Base-by-base conservation (phyloP, 2,888 invertebrate species). In the Amorpha juglandis region DNA sequence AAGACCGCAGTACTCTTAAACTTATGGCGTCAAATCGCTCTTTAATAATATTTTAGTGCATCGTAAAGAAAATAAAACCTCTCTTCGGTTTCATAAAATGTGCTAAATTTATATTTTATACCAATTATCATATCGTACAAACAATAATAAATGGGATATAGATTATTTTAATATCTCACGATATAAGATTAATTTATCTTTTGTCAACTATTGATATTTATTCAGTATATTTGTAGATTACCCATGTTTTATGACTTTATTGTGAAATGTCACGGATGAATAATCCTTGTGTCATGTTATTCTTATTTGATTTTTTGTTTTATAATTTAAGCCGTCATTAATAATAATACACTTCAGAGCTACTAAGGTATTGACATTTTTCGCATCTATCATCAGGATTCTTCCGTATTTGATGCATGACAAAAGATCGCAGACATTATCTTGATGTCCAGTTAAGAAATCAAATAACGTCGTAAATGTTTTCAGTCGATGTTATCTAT, bases 141-240 rank as follows among this genome's bases (percentile, higher is more conserved):
- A 42, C 1, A 14, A 12, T 45, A 9, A 14, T 45, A 45, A 12
- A 45, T 45, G 45, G 11, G 14, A 14, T 45, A 45, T n/a, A 45
- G 9, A 12, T 45, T 8, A 38, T 38, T 27, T 27, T 27, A 27
- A 38, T 12, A 21, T 11, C 14, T 14, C 52, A 27, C 12, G 27
- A 27, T 27, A 52, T 53, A 7, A 6, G 33, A 53, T 33, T 52
- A 52, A 52, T 11, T 27, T 52, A 38, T 45, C 11, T 45, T 11
- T 33, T 33, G 33, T 53, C 53, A 53, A 33, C 53, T 8, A 35
- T 33, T 53, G 53, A 21, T 52, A 33, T 52, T 52, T 52, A 52
- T 45, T 8, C 7, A 45, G 45, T 9, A 35, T 33, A 27, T 48
- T 48, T 12, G 6, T 48, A 21, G 4, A 27, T 52, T 52, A 27